Base-by-base conservation (phyloP, 30 jellyfish, hydroid and myxozoan genomes). In the Aurelia aurita region DNA sequence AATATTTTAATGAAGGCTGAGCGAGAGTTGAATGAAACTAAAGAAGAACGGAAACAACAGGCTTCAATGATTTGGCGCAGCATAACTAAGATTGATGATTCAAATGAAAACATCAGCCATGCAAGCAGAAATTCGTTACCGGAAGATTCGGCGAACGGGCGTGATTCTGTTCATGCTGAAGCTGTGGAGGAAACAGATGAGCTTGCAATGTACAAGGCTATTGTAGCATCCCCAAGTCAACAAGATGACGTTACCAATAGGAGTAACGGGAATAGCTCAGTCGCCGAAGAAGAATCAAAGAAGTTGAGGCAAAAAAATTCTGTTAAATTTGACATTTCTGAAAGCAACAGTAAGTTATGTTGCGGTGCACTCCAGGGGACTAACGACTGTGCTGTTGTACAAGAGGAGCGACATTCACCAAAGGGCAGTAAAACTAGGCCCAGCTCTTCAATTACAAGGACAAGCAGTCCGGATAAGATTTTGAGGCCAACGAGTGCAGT, bases 401-500 rank as follows among this genome's bases (percentile, higher is more conserved):
- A 55, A 22, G 67, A 55, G 29, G 31, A 55, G 29, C 11, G 4
- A 26, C 31, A 3, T 15, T 7, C 10, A 34, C 26, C 18, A 26
- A 29, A 51, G n/a, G 29, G 58, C 22, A 1, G 26, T 45, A 21
- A 11, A 14, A 25, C 79, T 7, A 67, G 58, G 19, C 31, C 35
- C 27, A 35, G 21, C 27, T 18, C 32, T 21, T 21, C 65, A 22
- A 9, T 31, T 16, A 16, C 25, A 9, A 57, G 19, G 45, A 11
- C 51, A 1, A 43, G 14, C 19, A 29, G 23, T 16, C 22, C 26
- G 16, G 58, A 53, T 5, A 55, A 32, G 86, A 69, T 70, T 18
- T 8, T 64, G 15, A 69, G 93, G 47, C 93, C 93, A n/a, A 71
- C 87, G 5, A 83, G 87, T 70, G 93, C 93, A 10, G 93, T 83